These are phyloP conservation scores for Tenrec ecaudatus DNA, from an alignment of 2,113 vertebrate species.

Conservation along the genomic window DNA sequence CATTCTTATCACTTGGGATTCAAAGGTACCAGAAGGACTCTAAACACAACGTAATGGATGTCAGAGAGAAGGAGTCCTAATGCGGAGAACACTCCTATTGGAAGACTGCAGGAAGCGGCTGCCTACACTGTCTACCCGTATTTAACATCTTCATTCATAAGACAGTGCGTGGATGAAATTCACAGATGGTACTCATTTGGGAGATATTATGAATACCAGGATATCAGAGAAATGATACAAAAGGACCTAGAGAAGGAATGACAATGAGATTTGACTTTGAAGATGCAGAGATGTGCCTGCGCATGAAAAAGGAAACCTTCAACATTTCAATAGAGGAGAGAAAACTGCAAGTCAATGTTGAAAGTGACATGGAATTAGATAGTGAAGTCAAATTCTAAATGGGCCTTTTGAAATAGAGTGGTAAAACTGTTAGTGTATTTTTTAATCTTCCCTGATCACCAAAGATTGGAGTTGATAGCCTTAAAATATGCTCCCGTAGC, in stretches of 20 bases:
- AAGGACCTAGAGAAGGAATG: constrained; percentile 77
- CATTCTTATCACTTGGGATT: constrained; percentile 43
- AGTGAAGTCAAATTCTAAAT: constrained; percentile 70
- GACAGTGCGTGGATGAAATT: constrained; percentile 78
- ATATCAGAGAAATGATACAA: constrained; percentile 80
- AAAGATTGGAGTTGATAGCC: constrained; percentile 31
- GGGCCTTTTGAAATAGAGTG: constrained; percentile 41
- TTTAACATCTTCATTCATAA: constrained; percentile 81
- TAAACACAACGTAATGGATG: constrained; percentile 53
- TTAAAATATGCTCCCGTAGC: background rate
- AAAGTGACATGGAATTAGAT: constrained; percentile 75
- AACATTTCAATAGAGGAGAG: constrained; percentile 74
- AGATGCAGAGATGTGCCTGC: constrained; percentile 72
- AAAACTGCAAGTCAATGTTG: constrained; percentile 76
- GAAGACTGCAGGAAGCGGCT: constrained; percentile 60
- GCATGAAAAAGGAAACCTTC: constrained; percentile 69
- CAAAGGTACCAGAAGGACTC: constrained; percentile 53
- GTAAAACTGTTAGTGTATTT: constrained; percentile 43
- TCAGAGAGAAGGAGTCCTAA: constrained; percentile 19
- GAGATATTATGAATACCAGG: constrained; percentile 78
- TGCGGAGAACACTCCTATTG: constrained; percentile 18
- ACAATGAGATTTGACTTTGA: constrained; percentile 82
- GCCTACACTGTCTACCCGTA: constrained; percentile 72
- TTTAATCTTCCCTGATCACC: constrained; percentile 10
- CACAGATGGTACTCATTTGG: constrained; percentile 82